Base-by-base conservation (phyloP, 1,140 invertebrate genomes). In the Drosophila seguyi region DNA sequence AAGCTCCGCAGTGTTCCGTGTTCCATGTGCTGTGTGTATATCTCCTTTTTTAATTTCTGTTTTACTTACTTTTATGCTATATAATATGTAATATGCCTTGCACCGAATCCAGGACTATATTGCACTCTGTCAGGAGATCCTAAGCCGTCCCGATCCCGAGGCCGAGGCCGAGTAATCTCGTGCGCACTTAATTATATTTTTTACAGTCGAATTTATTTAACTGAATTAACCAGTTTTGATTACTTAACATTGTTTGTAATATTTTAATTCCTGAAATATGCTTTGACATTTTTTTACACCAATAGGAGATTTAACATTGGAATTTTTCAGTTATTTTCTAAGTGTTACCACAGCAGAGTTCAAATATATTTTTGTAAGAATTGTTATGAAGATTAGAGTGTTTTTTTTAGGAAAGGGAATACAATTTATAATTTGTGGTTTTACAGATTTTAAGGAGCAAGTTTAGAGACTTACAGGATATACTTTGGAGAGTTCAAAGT, bases 61-160 rank as follows among this genome's bases (percentile, higher is more conserved):
- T 56, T 55, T 11, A 53, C 50, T 42, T 60, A 57, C 59, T 67
- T 53, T 69, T 53, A 34, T 38, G 39, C 63, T 22, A 41, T 59
- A 27, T 60, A 41, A 48, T 29, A 29, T n/a, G n/a, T n/a, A n/a
- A n/a, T 18, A 29, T 55, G 39, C 45, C 45, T 67, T 81, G 53
- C 47, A 61, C 20, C 36, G 42, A 14, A 69, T 61, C 60, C 62
- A 92, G 91, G 91, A 92, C 76, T 92, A 92, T 68, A 92, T 92
- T 84, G 91, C 91, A 66, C 91, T 92, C 39, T 92, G 91, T 80
- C 91, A 92, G 82, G 91, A 92, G 83, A 92, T 92, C 63, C 57
- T 92, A 66, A 92, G 91, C 77, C 91, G 91, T 53, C 91, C 91
- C 42, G 91, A 92, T 84, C 91, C 91, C 29, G 91, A 92, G 56